These are phyloP conservation scores for Sebastes kiyomatsui DNA, from an alignment of 2,797 vertebrate genomes.

Conservation along the genomic window DNA sequence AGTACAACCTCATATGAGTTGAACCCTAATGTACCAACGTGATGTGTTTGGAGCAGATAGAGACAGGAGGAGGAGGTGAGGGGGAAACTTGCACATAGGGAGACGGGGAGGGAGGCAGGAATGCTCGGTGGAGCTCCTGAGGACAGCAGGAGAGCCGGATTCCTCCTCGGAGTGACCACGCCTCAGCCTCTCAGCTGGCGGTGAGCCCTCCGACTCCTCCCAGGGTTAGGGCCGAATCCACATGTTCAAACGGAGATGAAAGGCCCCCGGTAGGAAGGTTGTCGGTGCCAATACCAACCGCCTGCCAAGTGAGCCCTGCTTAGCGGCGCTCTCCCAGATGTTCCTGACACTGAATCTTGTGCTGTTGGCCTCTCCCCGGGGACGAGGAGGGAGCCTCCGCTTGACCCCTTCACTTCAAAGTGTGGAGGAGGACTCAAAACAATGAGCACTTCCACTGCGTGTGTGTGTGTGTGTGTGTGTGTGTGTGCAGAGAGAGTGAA, in stretches of 20 bases:
- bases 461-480: neutral
- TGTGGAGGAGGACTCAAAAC: slow-evolving; percentile 68
- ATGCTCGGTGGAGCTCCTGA: slow-evolving; percentile 52
- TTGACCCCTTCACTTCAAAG: slow-evolving; percentile 74
- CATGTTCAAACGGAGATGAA: slow-evolving; percentile 80
- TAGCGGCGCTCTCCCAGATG: slow-evolving; percentile 65
- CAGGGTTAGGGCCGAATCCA: slow-evolving; percentile 66
- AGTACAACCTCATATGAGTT: neutral
- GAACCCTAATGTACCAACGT: neutral
- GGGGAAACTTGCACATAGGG: neutral
- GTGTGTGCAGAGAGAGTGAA: neutral
- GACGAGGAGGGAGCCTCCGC: slow-evolving; percentile 51
- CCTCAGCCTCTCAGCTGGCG: slow-evolving; percentile 63
- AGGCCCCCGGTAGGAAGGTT: slow-evolving; percentile 69
- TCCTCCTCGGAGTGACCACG: slow-evolving; percentile 56
- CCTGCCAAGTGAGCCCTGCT: slow-evolving; percentile 69
- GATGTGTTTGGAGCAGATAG: neutral
- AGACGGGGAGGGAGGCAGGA: slow-evolving; percentile 31
- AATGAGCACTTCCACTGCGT: slow-evolving; percentile 51
- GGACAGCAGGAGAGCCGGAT: slow-evolving; percentile 62
- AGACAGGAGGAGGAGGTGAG: neutral
- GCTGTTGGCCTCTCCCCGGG: slow-evolving; percentile 17
- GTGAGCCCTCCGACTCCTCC: slow-evolving; percentile 60
- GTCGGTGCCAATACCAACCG: slow-evolving; percentile 64
- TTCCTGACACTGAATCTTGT: slow-evolving; percentile 53